Evolutionary conservation across 2,888 invertebrate genomes (phyloP), one percentile per base, ranked within the genome.

Genomic region (Helobdella robusta): DNA sequence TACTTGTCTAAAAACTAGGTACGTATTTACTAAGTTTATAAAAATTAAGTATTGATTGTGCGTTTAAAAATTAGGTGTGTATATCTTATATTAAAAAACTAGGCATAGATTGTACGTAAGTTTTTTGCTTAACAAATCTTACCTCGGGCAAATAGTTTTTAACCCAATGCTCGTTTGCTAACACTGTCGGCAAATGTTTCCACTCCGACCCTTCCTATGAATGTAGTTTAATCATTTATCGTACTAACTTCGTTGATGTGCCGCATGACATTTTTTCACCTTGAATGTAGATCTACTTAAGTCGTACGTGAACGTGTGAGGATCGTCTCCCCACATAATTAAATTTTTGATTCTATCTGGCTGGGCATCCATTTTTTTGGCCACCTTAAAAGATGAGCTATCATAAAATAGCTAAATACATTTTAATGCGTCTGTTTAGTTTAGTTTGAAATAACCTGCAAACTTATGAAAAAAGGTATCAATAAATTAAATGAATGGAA

Each of bases 151-250:
- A 30, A 20, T 60, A 34, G 40, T 65, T 65, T 34, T 60, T 65
- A 35, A 65, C 60, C 65, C 65, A 65, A 40, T 65, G 65, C 15
- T 59, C 65, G 23, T 65, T 65, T 32, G 48, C 60, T 23, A 65
- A 23, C 25, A 60, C 65, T 15, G 46, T 30, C 25, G 59, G 60
- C 20, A 60, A 52, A 30, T 48, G 28, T 30, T 60, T 65, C 65
- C 65, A 65, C 35, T n/a, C n/a, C n/a, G n/a, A n/a, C n/a, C n/a
- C n/a, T n/a, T n/a, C n/a, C n/a, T n/a, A n/a, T n/a, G n/a, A n/a
- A n/a, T n/a, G n/a, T n/a, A n/a, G n/a, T n/a, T n/a, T n/a, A n/a
- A n/a, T n/a, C n/a, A n/a, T n/a, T n/a, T n/a, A n/a, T n/a, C n/a
- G n/a, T n/a, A n/a, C n/a, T n/a, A n/a, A n/a, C n/a, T n/a, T n/a